phyloP scores from a whole-genome alignment of 2,888 invertebrate genomes.

The Schizaphis graminum region DNA sequence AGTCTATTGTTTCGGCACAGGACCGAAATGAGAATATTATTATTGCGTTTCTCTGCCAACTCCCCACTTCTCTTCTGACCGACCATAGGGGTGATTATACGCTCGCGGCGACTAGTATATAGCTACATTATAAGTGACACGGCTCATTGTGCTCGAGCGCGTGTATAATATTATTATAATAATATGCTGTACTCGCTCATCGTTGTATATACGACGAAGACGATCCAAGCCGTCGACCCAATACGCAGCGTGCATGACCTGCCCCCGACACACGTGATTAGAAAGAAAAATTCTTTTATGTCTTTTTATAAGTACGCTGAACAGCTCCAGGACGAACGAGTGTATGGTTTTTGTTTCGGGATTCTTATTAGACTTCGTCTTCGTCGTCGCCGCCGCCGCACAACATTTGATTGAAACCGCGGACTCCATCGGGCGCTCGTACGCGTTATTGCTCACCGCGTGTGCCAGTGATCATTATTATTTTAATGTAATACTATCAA shows the following conservation, averaged over 20 bases:
- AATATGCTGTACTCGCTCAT: neutral
- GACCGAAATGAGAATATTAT: constrained; percentile 12
- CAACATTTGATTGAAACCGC: neutral
- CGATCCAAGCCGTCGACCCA: neutral
- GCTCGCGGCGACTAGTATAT: neutral
- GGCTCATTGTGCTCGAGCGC: constrained; percentile 1
- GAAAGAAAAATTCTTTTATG: constrained; percentile 9
- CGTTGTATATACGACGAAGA: neutral
- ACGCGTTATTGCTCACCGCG: neutral
- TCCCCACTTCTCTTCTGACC: neutral
- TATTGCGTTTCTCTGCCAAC: neutral
- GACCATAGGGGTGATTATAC: neutral
- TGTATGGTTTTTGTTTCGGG: neutral
- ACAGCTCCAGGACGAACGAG: neutral
- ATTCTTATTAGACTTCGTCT: neutral
- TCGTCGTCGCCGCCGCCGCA: neutral
- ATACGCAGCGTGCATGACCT: neutral
- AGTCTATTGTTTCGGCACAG: constrained; percentile 48
- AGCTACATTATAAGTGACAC: constrained; percentile 11
- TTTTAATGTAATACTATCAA: neutral
- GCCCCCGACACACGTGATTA: constrained; percentile 5
- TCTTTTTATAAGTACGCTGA: neutral
- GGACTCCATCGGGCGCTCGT: neutral
- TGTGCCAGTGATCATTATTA: neutral
- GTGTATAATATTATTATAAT: neutral